These are phyloP conservation scores for Margaritifera margaritifera DNA, from an alignment of 2,888 invertebrate species.

Conservation along the genomic window DNA sequence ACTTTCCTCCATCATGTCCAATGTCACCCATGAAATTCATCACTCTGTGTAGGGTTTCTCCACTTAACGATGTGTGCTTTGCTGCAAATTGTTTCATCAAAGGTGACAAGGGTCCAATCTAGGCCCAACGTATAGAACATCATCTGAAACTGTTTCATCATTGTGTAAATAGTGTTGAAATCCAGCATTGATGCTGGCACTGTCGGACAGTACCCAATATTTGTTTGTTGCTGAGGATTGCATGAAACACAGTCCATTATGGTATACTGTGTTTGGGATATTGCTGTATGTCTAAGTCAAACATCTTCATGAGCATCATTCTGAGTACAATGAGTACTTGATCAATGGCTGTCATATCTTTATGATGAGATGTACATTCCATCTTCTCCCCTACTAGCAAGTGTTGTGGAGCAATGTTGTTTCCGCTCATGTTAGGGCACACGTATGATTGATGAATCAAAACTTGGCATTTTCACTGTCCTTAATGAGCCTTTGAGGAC, in stretches of 20 bases:
- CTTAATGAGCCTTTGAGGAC: background rate
- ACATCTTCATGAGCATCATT: background rate
- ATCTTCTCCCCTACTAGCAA: no score
- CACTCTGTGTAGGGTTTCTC: constrained; percentile 16
- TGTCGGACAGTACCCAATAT: constrained; percentile 8
- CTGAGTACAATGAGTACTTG: background rate
- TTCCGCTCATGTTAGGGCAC: no score
- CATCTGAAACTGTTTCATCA: constrained; percentile 17
- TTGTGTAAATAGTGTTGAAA: constrained; percentile 10
- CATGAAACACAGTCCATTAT: constrained; percentile 7
- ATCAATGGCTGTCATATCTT: constrained; percentile 1
- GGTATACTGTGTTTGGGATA: background rate
- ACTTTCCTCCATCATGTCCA: constrained; percentile 6
- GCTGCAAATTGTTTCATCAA: constrained; percentile 23
- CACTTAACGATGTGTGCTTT: constrained; percentile 23
- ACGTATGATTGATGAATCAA: no score
- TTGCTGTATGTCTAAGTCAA: no score
- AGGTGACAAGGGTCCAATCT: constrained; percentile 19
- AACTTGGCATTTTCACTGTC: no score
- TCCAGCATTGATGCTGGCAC: constrained; percentile 14
- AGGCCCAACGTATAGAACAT: constrained; percentile 14
- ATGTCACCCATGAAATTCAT: constrained; percentile 24
- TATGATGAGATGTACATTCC: background rate
- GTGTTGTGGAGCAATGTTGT: no score
- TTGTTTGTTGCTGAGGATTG: constrained; percentile 2